Percentiles rank a stretch among this genome's conserved stretches.
phyloP scores from a whole-genome alignment of 2,113 vertebrate genomes.

The Otus sunia region DNA sequence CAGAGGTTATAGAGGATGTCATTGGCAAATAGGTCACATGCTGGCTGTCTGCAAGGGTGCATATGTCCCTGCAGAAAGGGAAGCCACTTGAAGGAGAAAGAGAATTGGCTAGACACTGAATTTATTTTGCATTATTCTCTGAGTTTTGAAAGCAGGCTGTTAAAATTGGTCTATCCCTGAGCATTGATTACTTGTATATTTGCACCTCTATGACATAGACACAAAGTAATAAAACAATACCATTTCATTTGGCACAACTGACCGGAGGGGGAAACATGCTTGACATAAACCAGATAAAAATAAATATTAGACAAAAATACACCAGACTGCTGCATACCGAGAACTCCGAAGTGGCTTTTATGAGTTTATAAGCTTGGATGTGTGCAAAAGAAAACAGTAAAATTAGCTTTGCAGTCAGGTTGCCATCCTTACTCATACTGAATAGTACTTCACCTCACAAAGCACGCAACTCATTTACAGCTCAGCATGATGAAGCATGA shows the following conservation, averaged over 20 bases:
- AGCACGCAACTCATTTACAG: neutral
- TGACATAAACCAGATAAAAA: conserved; percentile 12
- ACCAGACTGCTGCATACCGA: neutral
- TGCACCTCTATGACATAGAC: neutral
- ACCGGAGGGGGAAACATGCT: neutral
- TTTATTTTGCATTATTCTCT: neutral
- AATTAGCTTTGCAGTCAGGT: neutral
- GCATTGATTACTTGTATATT: neutral
- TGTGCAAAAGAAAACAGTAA: neutral
- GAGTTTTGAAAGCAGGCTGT: neutral
- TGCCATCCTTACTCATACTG: neutral
- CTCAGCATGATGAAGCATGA: neutral
- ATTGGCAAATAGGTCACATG: neutral
- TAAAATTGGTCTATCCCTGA: neutral
- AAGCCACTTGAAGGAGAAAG: neutral
- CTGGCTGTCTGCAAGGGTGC: neutral
- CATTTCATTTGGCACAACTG: neutral
- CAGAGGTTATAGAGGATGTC: neutral
- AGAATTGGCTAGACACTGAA: neutral
- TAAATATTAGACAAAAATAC: neutral
- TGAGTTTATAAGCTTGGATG: neutral
- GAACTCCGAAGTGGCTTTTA: neutral
- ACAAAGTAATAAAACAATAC: neutral
- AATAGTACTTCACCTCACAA: neutral
- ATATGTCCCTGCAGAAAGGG: neutral